Conservation (phyloP, 92 coral and sea anemone genomes). For the Palythoa grandiflora region DNA sequence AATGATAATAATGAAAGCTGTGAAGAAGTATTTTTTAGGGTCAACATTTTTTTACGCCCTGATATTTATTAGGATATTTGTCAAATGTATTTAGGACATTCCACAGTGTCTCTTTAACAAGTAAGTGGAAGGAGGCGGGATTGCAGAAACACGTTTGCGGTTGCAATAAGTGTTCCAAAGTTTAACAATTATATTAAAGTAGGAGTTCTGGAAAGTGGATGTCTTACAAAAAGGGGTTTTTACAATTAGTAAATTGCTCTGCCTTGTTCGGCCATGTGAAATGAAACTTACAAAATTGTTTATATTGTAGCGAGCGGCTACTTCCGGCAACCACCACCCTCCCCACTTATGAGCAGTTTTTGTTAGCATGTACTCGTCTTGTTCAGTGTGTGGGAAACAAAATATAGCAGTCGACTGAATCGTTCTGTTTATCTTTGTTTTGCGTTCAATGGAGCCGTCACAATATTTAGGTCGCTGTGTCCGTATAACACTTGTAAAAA, state of each 20-base stretch:
- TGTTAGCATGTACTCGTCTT: too few species aligned
- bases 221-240: slow-evolving; percentile 51
- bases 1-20: too few species aligned
- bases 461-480: slow-evolving; percentile 11
- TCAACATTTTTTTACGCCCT: too few species aligned
- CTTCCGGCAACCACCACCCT: too few species aligned
- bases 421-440: too few species aligned
- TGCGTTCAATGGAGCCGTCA: too few species aligned
- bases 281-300: neutral
- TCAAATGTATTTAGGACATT: neutral
- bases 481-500: slow-evolving; percentile 19
- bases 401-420: too few species aligned
- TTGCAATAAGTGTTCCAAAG: slow-evolving; percentile 52
- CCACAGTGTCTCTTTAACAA: neutral
- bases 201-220: slow-evolving; percentile 51
- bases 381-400: too few species aligned
- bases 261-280: slow-evolving; percentile 53
- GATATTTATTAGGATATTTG: too few species aligned
- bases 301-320: too few species aligned
- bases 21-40: too few species aligned
- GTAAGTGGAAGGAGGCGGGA: neutral
- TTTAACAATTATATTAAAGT: slow-evolving; percentile 51
- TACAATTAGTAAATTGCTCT: slow-evolving; percentile 22
- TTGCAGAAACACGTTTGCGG: slow-evolving; percentile 7
- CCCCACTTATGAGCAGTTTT: too few species aligned